These are phyloP conservation scores for Galerucella calmariensis DNA, from an alignment of 2,888 invertebrate species.

Conservation along the genomic window DNA sequence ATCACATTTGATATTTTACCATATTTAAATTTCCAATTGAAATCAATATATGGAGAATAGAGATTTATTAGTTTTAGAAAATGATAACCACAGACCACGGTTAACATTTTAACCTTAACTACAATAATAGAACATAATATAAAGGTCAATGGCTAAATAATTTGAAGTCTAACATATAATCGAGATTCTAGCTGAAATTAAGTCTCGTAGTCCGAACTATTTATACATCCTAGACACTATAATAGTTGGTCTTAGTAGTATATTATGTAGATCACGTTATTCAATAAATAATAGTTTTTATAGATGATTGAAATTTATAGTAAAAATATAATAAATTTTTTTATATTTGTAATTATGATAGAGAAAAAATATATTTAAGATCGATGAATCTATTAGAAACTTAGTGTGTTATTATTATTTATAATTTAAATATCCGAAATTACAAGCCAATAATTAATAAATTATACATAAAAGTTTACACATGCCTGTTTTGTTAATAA, in stretches of 20 bases:
- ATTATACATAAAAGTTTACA: no score
- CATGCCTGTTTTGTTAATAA: no score
- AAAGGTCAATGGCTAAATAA: slow-evolving; percentile 22
- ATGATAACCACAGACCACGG: neutral
- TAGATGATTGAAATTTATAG: neutral
- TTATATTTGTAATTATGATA: neutral
- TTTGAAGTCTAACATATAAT: neutral
- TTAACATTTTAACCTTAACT: slow-evolving; percentile 4
- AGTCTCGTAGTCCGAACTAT: neutral
- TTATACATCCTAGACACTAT: neutral
- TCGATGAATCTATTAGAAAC: neutral
- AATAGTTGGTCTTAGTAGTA: neutral
- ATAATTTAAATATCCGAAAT: neutral
- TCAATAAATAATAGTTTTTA: neutral
- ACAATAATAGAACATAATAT: slow-evolving; percentile 3
- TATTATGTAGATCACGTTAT: neutral
- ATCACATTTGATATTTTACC: no score
- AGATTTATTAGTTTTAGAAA: slow-evolving; percentile 12
- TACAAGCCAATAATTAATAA: neutral
- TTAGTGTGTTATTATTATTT: neutral
- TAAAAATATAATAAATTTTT: neutral
- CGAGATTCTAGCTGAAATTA: neutral
- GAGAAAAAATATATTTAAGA: neutral
- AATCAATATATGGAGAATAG: neutral
- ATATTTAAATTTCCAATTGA: slow-evolving; percentile 12